These are phyloP conservation scores for Hyperopisus bebe DNA, from an alignment of 2,113 vertebrate genomes.

Conservation along the genomic window DNA sequence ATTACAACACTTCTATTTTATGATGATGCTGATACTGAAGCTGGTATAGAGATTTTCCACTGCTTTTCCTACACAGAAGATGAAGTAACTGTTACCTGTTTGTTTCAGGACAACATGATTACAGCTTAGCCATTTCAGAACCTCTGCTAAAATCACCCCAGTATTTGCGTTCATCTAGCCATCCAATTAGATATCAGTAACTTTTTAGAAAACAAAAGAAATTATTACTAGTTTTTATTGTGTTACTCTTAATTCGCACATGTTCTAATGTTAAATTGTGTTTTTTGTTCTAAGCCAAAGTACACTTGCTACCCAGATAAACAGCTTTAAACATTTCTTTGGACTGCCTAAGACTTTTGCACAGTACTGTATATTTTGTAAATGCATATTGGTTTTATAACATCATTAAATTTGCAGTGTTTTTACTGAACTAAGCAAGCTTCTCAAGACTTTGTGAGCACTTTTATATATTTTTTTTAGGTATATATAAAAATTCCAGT, in stretches of 20 bases:
- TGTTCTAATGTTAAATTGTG: too few relatives aligned
- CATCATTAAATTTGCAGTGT: neutral
- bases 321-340: too few relatives aligned
- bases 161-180: too few relatives aligned
- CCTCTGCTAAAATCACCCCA: too few relatives aligned
- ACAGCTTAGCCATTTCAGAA: too few relatives aligned
- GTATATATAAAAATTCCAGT: neutral
- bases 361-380: neutral
- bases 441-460: neutral
- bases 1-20: neutral
- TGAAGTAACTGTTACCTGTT: neutral
- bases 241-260: too few relatives aligned
- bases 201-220: too few relatives aligned
- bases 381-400: neutral
- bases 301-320: too few relatives aligned
- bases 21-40: neutral
- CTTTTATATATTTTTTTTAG: neutral
- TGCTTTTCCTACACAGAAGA: neutral
- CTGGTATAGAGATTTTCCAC: neutral
- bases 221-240: too few relatives aligned
- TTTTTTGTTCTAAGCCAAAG: too few relatives aligned
- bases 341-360: too few relatives aligned
- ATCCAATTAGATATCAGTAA: too few relatives aligned
- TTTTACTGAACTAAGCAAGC: neutral
- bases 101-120: constrained; percentile 79